Base-by-base conservation (phyloP, 2,113 vertebrate genomes). In the Malurus cyaneus region DNA sequence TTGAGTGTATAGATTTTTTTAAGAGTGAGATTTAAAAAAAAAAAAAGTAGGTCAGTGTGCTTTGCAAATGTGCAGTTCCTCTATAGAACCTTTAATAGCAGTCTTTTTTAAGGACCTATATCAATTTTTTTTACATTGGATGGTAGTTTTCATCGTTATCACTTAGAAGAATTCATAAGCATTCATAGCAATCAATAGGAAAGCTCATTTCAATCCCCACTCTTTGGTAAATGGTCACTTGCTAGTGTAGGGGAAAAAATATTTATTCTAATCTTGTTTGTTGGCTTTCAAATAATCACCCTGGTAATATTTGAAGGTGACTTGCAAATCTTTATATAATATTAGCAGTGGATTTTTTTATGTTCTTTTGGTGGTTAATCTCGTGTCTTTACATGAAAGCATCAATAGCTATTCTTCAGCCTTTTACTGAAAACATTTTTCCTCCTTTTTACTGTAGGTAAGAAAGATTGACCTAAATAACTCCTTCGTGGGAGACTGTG, bases 391-490 rank as follows among this genome's bases (percentile, higher is more conserved):
- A 3, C 67, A 64, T 49, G 64, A 85, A 93, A 77, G 12, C 71
- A 78, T 86, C 76, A 71, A 78, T 78, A 90, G 60, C 56, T 88
- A 34, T 80, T 92, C 78, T 85, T 90, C 52, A 83, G 17, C 12
- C n/a, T 88, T 92, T 96, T 67, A n/a, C 67, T 73, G 85, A 59
- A 66, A 94, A 62, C 52, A 62, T 85, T 86, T 87, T 80, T 72
- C 19, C 52, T 88, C n/a, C n/a, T 90, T 74, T 95, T 86, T 78
- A 62, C 28, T 56, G 76, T 34, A 80, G 76, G n/a, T 88, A 88
- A 78, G 89, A 94, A 92, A 95, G 89, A 34, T 39, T 93, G 94
- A 95, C 94, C 93, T 96, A 92, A 90, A 96, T 96, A 97, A 82
- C 71, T 93, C 56, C 49, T 96, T 94, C 67, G 64, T 83, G 53